Evolutionary conservation across 2,797 vertebrate genomes (phyloP), one percentile per base, ranked within the genome.

Genomic region (Clarias platycephalus): DNA sequence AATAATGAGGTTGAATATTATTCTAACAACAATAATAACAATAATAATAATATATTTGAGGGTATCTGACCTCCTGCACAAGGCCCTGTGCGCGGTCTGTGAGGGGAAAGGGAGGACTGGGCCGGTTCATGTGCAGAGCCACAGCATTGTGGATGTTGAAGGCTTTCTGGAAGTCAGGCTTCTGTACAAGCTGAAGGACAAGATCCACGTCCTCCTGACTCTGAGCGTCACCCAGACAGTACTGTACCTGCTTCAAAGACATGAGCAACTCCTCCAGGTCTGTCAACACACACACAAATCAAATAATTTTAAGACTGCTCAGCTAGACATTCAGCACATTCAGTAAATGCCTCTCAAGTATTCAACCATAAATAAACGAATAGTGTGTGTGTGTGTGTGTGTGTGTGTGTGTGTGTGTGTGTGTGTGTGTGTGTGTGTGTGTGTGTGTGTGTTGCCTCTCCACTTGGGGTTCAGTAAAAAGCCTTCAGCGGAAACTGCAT

Each of bases 91-190:
- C 97, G 49, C 93, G 96, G 76, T 96, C 93, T 80, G 94, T 95
- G 90, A 97, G 93, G 60, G 98, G 98, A 91, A 96, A 99, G 0
- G 98, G 98, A 83, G 98, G 98, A 84, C 97, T 98, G 89, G 97
- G 95, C 88, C 95, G 96, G 93, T 95, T 97, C 98, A 98, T 99
- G 92, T 97, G 96, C 84, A 93, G 91, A 16, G 97, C 96, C 90
- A 99, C 96, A 1, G 97, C 96, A 83, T 98, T 99, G 91, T 99
- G 96, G 91, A 99, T 97, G 92, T 94, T 97, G 92, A 99, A 96
- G 0, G 98, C 97, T 87, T 96, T 97, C 94, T 98, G 97, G 93
- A 99, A 99, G 92, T 99, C 98, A 74, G 92, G 93, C 92, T 98
- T 99, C 91, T 98, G 97, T 81, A 99, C 94, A 84, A 99, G 96